Base-by-base conservation (phyloP, 2,888 invertebrate genomes). In the Stratiomys singularior region DNA sequence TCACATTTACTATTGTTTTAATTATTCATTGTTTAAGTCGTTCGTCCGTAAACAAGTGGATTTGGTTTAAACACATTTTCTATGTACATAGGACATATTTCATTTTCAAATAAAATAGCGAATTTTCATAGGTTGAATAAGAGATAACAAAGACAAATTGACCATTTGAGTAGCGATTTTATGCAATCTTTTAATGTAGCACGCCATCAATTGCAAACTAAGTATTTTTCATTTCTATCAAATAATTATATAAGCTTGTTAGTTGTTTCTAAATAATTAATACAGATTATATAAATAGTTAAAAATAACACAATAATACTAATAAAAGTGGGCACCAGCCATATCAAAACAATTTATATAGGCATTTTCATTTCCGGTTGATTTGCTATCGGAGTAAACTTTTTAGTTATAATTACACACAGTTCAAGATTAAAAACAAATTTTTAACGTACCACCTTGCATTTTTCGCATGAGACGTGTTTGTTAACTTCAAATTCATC, bases 51-150 rank as follows among this genome's bases (percentile, higher is more conserved):
- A 66, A 66, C 66, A 66, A 69, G 18, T 28, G 21, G 18, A 3
- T 56, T 72, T 28, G 18, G 25, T 72, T 72, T 28, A 72, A 72
- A 72, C 27, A 72, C 56, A 21, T 23, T 25, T 52, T 56, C n/a
- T 56, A 52, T 56, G 27, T 56, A 52, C 30, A 52, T 23, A 25
- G 21, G 25, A 46, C n/a, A 69, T 28, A 72, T 21, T 23, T 28
- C 46, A 52, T 52, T 67, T 21, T n/a, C n/a, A n/a, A 44, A 72
- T 21, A 69, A 72, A 52, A 72, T 28, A 71, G 11, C 7, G 13
- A 23, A 56, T 27, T 72, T 18, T 72, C 21, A 25, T 47, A 1
- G 18, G 11, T 47, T 1, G 23, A 72, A 18, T 11, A 15, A 28
- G n/a, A 28, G 56, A 72, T 27, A 47, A 46, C 46, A 47, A 21